Evolutionary conservation across 2,797 vertebrate species (phyloP).

Genomic region (Danio choprae): DNA sequence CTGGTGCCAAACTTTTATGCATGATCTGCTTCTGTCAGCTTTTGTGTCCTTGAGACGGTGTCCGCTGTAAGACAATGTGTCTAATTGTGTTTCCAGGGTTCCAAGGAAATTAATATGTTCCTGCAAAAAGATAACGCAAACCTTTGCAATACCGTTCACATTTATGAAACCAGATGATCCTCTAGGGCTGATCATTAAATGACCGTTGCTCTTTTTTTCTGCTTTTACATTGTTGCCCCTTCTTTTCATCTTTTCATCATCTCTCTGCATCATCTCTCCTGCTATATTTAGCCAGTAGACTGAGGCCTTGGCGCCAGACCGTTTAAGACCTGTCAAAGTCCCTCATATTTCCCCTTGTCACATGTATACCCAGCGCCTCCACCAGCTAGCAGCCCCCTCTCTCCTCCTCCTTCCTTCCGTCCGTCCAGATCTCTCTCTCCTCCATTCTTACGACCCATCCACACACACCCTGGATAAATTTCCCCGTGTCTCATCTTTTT

Average conservation of each 20-base stretch:
- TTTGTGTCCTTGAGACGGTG: slow-evolving; percentile 46
- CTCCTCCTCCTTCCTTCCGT: slow-evolving; percentile 50
- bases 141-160: slow-evolving; percentile 50
- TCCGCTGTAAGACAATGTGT: slow-evolving; percentile 48
- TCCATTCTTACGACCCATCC: slow-evolving; percentile 52
- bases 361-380: slow-evolving; percentile 84
- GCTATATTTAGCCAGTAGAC: slow-evolving; percentile 93
- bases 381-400: slow-evolving; percentile 73
- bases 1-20: slow-evolving; percentile 32
- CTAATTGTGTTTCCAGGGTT: slow-evolving; percentile 34
- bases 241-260: slow-evolving; percentile 81
- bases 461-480: slow-evolving; percentile 53
- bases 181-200: slow-evolving; percentile 69
- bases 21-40: slow-evolving; percentile 39
- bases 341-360: slow-evolving; percentile 95
- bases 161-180: slow-evolving; percentile 62
- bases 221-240: slow-evolving; percentile 72
- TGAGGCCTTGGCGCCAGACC: slow-evolving; percentile 96
- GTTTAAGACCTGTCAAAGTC: slow-evolving; percentile 98
- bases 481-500: slow-evolving; percentile 49
- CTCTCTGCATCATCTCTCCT: slow-evolving; percentile 84
- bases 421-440: slow-evolving; percentile 52
- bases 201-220: slow-evolving; percentile 69
- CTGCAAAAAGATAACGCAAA: slow-evolving; percentile 41
- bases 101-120: slow-evolving; percentile 46